Evolutionary conservation across 1,140 invertebrate species (phyloP), one percentile per base, ranked within the genome.

Genomic region (Sminthurides bifidus): DNA sequence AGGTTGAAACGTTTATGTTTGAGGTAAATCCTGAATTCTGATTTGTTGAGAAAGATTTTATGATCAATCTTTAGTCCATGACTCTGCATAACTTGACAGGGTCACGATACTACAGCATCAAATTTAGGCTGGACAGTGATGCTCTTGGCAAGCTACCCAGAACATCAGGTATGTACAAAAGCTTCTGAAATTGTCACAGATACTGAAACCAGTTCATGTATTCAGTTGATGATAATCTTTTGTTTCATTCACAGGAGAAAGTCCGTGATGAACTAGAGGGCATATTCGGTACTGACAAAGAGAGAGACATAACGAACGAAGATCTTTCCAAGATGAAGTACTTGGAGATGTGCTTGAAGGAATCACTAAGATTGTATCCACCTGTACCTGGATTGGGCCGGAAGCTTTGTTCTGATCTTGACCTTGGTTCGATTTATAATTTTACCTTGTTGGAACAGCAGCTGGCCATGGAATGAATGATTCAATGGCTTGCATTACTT

Each of bases 301-400:
- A 55, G 8, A 53, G 65, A 23, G 48, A 29, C 14, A 61, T 72
- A 2, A 75, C 72, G 2, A 61, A 72, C 54, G 71, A 76, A 38
- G 72, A 77, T 40, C 52, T 78, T 2, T 45, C 68, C 27, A 68
- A 76, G 56, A 68, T 82, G 63, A 74, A 73, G 17, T 82, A 81
- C 67, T 66, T 81, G 3, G 81, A 84, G 58, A 74, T 75, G 57
- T 79, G 79, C 24, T 74, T 83, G n/a, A 83, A 80, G 59, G 79
- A 81, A 70, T 64, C 73, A 1, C 66, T 81, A 2, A 65, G 78
- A 57, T 52, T 80, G 6, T 82, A 75, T 68, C 80, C 81, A 14
- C 76, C 77, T 54, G 79, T 81, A 17, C 81, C 81, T 14, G 61
- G 75, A 31, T 74, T 82, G 51, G 66, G 60, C 12, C 66, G 78